These are phyloP conservation scores for Eristalis intricaria DNA, from an alignment of 2,888 invertebrate species.

Conservation along the genomic window DNA sequence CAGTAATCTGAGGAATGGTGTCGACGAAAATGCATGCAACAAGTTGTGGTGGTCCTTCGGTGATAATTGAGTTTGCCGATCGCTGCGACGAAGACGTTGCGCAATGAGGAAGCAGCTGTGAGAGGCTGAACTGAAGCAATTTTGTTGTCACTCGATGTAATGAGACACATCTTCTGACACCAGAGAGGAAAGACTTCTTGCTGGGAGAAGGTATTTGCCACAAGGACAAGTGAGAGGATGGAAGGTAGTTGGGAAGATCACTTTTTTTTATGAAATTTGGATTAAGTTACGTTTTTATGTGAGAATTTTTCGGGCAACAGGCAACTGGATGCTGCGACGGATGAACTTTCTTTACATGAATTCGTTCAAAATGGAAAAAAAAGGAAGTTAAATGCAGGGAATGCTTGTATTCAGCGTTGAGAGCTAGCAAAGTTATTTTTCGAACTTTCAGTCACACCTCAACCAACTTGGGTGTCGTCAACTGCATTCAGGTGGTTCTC, in stretches of 20 bases:
- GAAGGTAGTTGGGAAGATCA: not conserved
- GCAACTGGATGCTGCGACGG: too few relatives aligned
- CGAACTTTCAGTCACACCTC: too few relatives aligned
- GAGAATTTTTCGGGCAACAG: not conserved
- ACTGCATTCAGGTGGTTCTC: too few relatives aligned
- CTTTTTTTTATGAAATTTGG: not conserved
- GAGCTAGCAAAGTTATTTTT: too few relatives aligned
- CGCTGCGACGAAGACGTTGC: not conserved
- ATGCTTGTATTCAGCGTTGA: too few relatives aligned
- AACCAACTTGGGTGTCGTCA: too few relatives aligned
- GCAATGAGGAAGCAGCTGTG: not conserved
- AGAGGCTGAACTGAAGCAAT: not conserved
- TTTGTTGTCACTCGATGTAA: slow-evolving; percentile 1
- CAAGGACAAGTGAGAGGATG: not conserved
- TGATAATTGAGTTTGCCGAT: slow-evolving; percentile 20
- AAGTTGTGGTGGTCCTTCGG: slow-evolving; percentile 26
- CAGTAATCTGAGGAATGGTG: not conserved
- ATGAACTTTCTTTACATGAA: too few relatives aligned
- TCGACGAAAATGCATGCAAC: slow-evolving; percentile 21
- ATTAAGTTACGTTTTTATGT: not conserved
- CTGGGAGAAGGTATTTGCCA: not conserved
- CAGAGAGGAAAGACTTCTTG: not conserved
- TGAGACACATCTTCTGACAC: not conserved
- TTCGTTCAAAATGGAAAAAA: too few relatives aligned
- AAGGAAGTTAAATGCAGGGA: too few relatives aligned